Base-by-base conservation (phyloP, 2,888 invertebrate genomes). In the Andrena chrysosceles region DNA sequence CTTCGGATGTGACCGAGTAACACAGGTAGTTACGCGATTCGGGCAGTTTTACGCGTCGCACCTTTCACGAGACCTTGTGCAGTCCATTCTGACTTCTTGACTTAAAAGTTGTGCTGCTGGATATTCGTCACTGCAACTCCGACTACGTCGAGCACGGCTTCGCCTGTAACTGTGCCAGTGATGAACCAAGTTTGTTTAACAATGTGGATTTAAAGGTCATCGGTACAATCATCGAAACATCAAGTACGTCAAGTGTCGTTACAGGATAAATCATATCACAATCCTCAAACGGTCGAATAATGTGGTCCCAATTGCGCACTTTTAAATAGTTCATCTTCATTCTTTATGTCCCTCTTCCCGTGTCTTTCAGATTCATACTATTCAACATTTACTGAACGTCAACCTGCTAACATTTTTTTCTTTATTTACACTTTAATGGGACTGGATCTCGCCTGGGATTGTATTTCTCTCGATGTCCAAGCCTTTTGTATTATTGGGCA, bases 41-140 rank as follows among this genome's bases (percentile, higher is more conserved):
- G 48, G 49, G 20, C 49, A 68, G 63, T 68, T 80, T 81, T 64
- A 64, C 63, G 56, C 73, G 81, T 73, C 54, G 35, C 54, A 72
- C 72, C 66, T 78, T 80, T 79, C 72, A 71, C 80, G 26, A 79
- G 71, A 67, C 66, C 60, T 80, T 62, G 71, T 31, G 52, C 56
- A 74, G 66, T 52, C 23, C n/a, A 49, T 35, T 67, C 48, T 20
- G 29, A 52, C 42, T 31, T 29, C 48, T 64, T 49, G 3, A 31
- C 2, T 23, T 31, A n/a, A 35, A 56, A 52, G 8, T 42, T 69
- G 23, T 54, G 20, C 8, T 31, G 23, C n/a, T 23, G 79, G 35
- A 60, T 29, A 33, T 26, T 49, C 56, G 20, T 20, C n/a, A 10
- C 26, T 4, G 48, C 54, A 42, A 79, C 42, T 10, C 16, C 69